Base-by-base conservation (phyloP, 2,888 invertebrate genomes). In the Cataglyphis livida region DNA sequence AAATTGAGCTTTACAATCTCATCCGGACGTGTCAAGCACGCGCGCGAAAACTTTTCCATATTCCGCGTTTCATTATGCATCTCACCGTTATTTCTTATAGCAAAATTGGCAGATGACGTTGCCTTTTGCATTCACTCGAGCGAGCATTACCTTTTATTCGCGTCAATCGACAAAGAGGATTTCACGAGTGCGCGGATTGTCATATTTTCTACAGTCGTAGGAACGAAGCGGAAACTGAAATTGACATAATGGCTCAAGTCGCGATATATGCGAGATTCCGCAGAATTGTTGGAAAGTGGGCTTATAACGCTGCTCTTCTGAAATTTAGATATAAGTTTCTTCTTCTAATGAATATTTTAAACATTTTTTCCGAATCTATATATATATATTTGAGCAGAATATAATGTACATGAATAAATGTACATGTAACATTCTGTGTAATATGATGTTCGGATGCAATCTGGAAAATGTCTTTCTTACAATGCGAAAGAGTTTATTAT, bases 1-100 rank as follows among this genome's bases (percentile, higher is more conserved):
- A 87, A 87, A 70, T 81, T 32, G 44, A 35, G 51, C 75, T 74
- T 71, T 78, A 81, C 70, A 81, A 78, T 83, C 71, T 75, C 57
- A 38, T 25, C 41, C 32, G 71, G 21, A 51, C 21, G 51, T 71
- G 51, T 71, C 78, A 57, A 44, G 25, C 57, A 12, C 70, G 44
- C 59, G 38, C 70, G 57, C 70, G 7, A 28, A 57, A 21, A 70
- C 44, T 66, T 10, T 78, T 44, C 57, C 18, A 66, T 57, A 21
- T 57, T 68, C 18, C 44, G 59, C 71, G 44, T 78, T 57, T 78
- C 78, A 57, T 78, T 78, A 71, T 28, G 57, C 41, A 18, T 59
- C 71, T 21, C 76, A 7, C 3, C 28, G 18, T 59, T 54, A 59
- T 78, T 78, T 44, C 73, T 78, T 66, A 76, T 44, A 25, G 41